Evolutionary conservation across 2,113 vertebrate genomes (phyloP).

Genomic region (Pyrgilauda ruficollis): DNA sequence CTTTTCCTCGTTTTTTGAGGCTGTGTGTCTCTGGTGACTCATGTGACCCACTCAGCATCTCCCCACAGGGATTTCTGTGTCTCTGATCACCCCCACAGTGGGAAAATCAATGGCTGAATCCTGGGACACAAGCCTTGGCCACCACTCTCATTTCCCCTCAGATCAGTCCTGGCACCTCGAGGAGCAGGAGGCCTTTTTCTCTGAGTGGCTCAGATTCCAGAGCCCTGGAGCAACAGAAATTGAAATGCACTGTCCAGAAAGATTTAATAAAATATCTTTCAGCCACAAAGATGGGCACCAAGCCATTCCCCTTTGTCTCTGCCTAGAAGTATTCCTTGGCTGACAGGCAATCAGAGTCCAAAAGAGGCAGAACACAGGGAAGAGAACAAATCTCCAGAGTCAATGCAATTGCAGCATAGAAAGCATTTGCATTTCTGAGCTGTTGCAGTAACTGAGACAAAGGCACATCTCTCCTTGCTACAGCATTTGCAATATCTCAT

Average conservation of each 20-base stretch:
- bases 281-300: neutral
- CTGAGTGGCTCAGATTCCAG: neutral
- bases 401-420: neutral
- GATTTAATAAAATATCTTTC: neutral
- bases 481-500: neutral
- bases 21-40: neutral
- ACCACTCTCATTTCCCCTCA: neutral
- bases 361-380: neutral
- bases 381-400: neutral
- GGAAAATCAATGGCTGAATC: neutral
- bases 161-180: neutral
- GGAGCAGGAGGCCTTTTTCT: neutral
- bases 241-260: neutral
- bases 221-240: neutral
- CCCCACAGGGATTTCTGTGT: neutral
- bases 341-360: neutral
- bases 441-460: neutral
- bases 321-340: neutral
- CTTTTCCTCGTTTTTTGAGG: neutral
- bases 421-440: neutral
- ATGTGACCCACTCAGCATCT: neutral
- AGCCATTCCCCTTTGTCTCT: neutral
- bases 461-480: neutral
- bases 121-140: neutral
- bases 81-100: neutral